A percentile compares a stretch with the other conserved stretches of the same genome.
Conservation (phyloP, 2,113 vertebrate genomes). For the Nansenia antarctica region DNA sequence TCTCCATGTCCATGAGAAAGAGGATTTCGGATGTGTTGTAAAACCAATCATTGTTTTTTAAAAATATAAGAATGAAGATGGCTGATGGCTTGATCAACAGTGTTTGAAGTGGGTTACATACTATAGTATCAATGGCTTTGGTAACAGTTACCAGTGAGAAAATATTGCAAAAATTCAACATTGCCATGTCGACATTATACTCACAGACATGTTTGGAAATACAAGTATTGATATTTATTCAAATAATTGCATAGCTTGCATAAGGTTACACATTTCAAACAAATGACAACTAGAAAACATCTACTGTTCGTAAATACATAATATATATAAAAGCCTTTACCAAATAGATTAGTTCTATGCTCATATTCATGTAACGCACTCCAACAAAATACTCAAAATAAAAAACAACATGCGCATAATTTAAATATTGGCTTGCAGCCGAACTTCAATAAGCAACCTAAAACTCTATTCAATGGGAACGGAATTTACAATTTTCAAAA, state of each 20-base stretch:
- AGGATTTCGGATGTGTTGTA: too few relatives aligned
- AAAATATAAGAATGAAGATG: too few relatives aligned
- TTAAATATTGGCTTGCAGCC: neutral
- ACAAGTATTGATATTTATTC: slow-evolving; percentile 1
- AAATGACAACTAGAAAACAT: neutral
- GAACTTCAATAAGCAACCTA: neutral
- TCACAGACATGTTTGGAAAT: too few relatives aligned
- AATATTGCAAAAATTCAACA: neutral
- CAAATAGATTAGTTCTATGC: neutral
- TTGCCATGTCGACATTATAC: neutral
- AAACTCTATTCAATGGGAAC: neutral
- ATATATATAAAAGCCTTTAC: neutral
- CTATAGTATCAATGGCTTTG: slow-evolving; percentile 29
- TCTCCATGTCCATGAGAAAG: too few relatives aligned
- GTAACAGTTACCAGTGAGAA: slow-evolving; percentile 23
- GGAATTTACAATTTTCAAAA: neutral
- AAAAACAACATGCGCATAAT: slow-evolving; percentile 13
- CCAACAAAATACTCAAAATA: slow-evolving; percentile 23
- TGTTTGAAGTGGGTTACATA: neutral
- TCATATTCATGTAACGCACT: slow-evolving; percentile 26
- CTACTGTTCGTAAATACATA: neutral
- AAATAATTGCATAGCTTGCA: slow-evolving; percentile 4
- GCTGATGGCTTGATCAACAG: neutral
- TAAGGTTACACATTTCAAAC: slow-evolving; percentile 13
- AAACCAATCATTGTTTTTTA: neutral